A percentile compares a stretch with the other conserved stretches of the same genome.
Evolutionary conservation across 2,113 vertebrate genomes (phyloP).

Genomic region (Catagonus wagneri): DNA sequence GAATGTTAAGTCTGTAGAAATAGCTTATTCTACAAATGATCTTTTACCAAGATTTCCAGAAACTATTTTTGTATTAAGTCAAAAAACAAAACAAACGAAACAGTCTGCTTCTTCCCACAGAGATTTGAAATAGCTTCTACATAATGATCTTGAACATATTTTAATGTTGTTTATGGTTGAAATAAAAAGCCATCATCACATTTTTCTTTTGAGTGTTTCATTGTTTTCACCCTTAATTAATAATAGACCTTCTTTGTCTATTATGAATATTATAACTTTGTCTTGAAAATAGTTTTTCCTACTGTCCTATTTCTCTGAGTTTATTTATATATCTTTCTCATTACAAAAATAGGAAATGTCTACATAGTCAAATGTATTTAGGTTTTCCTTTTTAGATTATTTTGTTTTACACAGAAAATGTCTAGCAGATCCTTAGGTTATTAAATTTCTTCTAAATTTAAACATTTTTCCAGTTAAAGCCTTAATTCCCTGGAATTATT

Average conservation of each 20-base stretch:
- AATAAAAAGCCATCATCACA: constrained; percentile 62
- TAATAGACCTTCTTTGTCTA: constrained; percentile 44
- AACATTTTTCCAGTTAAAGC: constrained; percentile 36
- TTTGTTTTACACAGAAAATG: neutral
- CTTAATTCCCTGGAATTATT: neutral
- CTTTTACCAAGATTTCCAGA: constrained; percentile 19
- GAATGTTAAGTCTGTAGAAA: constrained; percentile 2
- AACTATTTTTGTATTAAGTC: constrained; percentile 40
- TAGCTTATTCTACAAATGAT: constrained; percentile 4
- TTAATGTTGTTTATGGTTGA: constrained; percentile 46
- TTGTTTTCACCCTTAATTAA: constrained; percentile 46
- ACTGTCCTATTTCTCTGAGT: neutral
- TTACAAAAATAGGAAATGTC: neutral
- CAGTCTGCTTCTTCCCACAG: constrained; percentile 18
- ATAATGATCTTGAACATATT: constrained; percentile 27
- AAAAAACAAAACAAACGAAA: constrained; percentile 30
- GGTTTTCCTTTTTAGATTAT: constrained; percentile 8
- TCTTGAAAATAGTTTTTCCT: constrained; percentile 22
- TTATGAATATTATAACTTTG: constrained; percentile 13
- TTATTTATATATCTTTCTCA: neutral
- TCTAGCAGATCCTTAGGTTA: neutral
- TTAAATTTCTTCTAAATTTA: neutral
- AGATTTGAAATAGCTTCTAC: constrained; percentile 20
- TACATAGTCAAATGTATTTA: neutral
- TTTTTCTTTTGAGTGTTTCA: constrained; percentile 54